These are phyloP conservation scores for Chaetoderma sp. DNA, from an alignment of 2,888 invertebrate species.

Conservation along the genomic window DNA sequence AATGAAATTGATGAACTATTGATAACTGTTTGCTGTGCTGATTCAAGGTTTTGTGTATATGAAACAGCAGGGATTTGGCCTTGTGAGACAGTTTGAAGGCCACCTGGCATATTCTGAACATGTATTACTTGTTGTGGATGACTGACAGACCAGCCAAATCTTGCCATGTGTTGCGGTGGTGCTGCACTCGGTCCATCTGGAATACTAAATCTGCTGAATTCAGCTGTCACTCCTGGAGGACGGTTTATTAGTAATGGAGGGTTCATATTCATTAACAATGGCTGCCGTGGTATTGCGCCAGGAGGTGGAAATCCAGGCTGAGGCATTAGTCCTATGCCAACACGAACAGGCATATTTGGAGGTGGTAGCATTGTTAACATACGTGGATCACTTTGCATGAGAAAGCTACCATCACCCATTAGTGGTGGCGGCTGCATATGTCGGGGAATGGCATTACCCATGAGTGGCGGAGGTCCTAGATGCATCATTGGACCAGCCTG, in stretches of 20 bases:
- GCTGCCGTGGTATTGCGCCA: constrained; percentile 9
- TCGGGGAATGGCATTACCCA: too few relatives aligned
- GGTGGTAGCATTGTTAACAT: background rate
- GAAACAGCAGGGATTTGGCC: too few relatives aligned
- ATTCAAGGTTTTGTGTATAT: too few relatives aligned
- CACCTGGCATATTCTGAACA: too few relatives aligned
- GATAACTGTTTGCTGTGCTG: too few relatives aligned
- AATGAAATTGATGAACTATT: too few relatives aligned
- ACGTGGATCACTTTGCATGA: constrained; percentile 2
- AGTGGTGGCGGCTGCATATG: too few relatives aligned
- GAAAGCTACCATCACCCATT: background rate
- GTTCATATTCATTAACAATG: constrained; percentile 45
- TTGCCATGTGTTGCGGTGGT: constrained; percentile 10
- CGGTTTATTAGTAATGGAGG: constrained; percentile 44
- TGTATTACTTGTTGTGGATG: background rate
- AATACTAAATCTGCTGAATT: too few relatives aligned
- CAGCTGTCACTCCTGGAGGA: constrained; percentile 38
- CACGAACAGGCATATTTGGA: background rate
- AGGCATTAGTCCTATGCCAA: background rate
- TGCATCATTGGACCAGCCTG: too few relatives aligned
- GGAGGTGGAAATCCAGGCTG: constrained; percentile 4
- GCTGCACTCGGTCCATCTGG: constrained; percentile 28
- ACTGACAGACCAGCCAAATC: background rate
- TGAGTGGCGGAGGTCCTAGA: too few relatives aligned
- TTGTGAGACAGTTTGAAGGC: too few relatives aligned